phyloP scores from a whole-genome alignment of 2,888 invertebrate species.

The Drosophila infuscata region DNA sequence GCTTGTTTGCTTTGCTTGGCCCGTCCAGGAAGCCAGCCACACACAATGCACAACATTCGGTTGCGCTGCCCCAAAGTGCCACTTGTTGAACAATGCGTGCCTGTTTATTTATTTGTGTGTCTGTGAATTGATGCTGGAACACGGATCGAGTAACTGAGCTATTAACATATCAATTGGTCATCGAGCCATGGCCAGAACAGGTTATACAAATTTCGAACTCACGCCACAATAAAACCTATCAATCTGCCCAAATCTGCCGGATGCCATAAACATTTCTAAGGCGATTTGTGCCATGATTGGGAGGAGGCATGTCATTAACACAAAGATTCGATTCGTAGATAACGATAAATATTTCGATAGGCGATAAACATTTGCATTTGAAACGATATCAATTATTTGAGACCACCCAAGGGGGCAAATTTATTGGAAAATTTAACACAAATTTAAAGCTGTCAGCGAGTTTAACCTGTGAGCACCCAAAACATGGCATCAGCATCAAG shows the following conservation, averaged over 20 bases:
- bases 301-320: constrained; percentile 35
- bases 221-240: constrained; percentile 26
- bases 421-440: neutral
- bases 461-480: neutral
- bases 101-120: constrained; percentile 23
- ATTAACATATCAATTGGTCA: constrained; percentile 46
- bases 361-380: constrained; percentile 31
- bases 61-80: constrained; percentile 34
- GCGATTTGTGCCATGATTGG: constrained; percentile 14
- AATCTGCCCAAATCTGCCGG: constrained; percentile 27
- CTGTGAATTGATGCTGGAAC: constrained; percentile 23
- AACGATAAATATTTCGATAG: constrained; percentile 19
- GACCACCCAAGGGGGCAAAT: constrained; percentile 31
- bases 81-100: constrained; percentile 44
- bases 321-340: constrained; percentile 10
- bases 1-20: constrained; percentile 11
- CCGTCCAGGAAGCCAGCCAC: constrained; percentile 27
- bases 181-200: constrained; percentile 18
- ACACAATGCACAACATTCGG: constrained; percentile 40
- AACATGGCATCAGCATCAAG: constrained; percentile 2
- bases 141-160: constrained; percentile 10
- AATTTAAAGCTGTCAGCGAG: constrained; percentile 15
- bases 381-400: constrained; percentile 7
- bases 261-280: constrained; percentile 60
- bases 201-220: constrained; percentile 18